A percentile compares a stretch with the other conserved stretches of the same genome.
Evolutionary conservation across 2,113 vertebrate genomes (phyloP).

Genomic region (Callochromis pleurospilus): DNA sequence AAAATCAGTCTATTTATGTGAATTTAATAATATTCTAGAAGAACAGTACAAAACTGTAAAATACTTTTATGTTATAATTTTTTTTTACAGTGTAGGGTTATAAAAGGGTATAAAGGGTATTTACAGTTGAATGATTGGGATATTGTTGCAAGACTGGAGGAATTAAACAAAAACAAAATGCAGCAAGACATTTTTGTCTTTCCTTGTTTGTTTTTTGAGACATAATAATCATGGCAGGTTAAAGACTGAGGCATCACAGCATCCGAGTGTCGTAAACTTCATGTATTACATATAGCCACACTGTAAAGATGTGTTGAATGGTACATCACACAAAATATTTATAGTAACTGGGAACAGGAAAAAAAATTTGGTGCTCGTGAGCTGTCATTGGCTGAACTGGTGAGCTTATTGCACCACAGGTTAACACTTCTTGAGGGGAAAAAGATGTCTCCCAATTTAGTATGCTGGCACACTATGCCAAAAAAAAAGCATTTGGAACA

Average conservation of each 20-base stretch:
- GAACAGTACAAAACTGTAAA: background rate
- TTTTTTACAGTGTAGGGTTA: background rate
- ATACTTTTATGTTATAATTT: background rate
- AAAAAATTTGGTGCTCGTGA: background rate
- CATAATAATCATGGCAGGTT: background rate
- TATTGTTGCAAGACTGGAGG: background rate
- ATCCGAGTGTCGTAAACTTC: background rate
- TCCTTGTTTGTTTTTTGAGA: background rate
- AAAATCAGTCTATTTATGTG: background rate
- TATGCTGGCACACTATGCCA: background rate
- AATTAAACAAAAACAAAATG: background rate
- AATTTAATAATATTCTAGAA: background rate
- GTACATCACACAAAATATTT: background rate
- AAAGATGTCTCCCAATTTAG: background rate
- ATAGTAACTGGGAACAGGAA: background rate
- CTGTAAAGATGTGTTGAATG: background rate
- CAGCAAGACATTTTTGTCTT: background rate
- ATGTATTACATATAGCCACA: background rate
- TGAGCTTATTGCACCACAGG: conserved; percentile 15
- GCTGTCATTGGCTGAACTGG: background rate
- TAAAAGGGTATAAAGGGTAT: background rate
- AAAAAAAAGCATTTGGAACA: conserved; percentile 11
- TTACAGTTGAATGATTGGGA: background rate
- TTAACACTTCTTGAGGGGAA: background rate
- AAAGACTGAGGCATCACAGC: background rate